Evolutionary conservation across 2,113 vertebrate species (phyloP).

Genomic region (Cromileptes altivelis): DNA sequence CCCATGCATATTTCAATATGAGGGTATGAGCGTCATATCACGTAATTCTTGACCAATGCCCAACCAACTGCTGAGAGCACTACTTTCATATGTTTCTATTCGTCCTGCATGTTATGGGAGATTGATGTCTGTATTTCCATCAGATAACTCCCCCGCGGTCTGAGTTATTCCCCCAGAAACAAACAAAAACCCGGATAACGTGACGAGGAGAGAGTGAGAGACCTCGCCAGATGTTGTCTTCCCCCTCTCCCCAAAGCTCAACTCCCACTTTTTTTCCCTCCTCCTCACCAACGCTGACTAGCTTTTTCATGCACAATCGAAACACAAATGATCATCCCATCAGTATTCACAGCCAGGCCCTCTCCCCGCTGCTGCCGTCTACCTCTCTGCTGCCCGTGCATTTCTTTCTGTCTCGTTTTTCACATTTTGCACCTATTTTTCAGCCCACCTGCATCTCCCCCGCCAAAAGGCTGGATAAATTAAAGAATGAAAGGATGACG

Average conservation of each 20-base stretch:
- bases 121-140: conserved; percentile 74
- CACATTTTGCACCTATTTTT: conserved; percentile 42
- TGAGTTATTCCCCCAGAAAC: conserved; percentile 69
- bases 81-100: conserved; percentile 52
- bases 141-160: conserved; percentile 55
- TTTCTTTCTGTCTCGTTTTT: conserved; percentile 32
- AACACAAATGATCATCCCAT: conserved; percentile 69
- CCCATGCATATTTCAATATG: conserved; percentile 15
- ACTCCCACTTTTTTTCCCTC: background rate
- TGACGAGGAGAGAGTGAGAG: conserved; percentile 38
- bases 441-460: conserved; percentile 1
- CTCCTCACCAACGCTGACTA: background rate
- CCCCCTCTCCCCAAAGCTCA: conserved; percentile 8
- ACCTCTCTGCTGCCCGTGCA: conserved; percentile 47
- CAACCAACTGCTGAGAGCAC: conserved; percentile 13
- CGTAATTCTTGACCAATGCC: conserved; percentile 21
- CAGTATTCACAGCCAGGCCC: conserved; percentile 68
- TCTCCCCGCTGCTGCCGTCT: conserved; percentile 31
- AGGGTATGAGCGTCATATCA: conserved; percentile 9
- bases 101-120: conserved; percentile 62
- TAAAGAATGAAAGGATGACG: background rate
- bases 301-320: conserved; percentile 58
- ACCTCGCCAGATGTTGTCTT: conserved; percentile 64
- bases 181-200: conserved; percentile 64
- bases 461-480: conserved; percentile 23